Conservation (phyloP, 2,797 vertebrate genomes). For the Remorina albescens region DNA sequence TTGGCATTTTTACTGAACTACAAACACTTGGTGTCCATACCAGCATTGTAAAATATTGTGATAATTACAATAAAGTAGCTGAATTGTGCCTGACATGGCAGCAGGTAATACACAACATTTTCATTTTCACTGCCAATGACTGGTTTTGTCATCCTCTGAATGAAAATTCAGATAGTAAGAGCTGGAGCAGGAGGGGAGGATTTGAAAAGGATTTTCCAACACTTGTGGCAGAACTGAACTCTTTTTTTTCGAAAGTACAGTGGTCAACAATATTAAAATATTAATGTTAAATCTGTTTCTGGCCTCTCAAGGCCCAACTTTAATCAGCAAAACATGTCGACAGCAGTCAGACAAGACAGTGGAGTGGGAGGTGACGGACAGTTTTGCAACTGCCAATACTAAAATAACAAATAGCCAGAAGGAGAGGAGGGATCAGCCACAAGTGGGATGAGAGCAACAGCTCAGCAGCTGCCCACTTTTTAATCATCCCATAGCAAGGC, state of each 20-base stretch:
- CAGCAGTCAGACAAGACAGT: constrained; percentile 47
- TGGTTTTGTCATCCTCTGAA: constrained; percentile 26
- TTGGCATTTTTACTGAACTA: constrained; percentile 14
- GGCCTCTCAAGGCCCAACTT: constrained; percentile 58
- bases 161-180: constrained; percentile 24
- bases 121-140: constrained; percentile 25
- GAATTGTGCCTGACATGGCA: constrained; percentile 2
- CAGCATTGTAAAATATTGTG: constrained; percentile 7
- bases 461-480: constrained; percentile 38
- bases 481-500: constrained; percentile 36
- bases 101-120: constrained; percentile 12
- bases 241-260: constrained; percentile 56
- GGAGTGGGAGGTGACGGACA: constrained; percentile 23
- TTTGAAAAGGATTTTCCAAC: constrained; percentile 65
- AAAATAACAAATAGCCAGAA: constrained; percentile 41
- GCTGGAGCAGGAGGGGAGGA: constrained; percentile 25
- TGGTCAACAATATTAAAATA: constrained; percentile 73
- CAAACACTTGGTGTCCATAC: neutral
- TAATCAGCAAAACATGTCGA: constrained; percentile 70
- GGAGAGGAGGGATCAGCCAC: constrained; percentile 45
- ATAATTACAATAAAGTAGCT: constrained; percentile 13
- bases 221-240: constrained; percentile 57
- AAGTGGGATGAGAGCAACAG: constrained; percentile 38
- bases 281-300: constrained; percentile 63
- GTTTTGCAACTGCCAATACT: constrained; percentile 19